Evolutionary conservation across 2,888 invertebrate species (phyloP).

Genomic region (Dendrolimus pini): DNA sequence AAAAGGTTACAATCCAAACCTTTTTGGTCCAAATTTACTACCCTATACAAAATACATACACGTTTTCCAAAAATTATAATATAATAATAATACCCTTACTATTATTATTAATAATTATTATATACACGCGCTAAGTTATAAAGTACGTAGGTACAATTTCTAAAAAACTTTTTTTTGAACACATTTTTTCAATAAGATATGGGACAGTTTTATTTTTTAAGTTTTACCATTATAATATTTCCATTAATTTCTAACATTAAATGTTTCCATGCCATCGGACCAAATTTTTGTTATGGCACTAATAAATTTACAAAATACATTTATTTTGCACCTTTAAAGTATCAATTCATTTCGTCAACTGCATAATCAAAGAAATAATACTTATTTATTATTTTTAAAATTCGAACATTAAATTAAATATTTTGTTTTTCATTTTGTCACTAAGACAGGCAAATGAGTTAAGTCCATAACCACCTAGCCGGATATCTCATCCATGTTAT

Average conservation of each 20-base stretch:
- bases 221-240: conserved; percentile 1
- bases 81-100: conserved; percentile 12
- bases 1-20: not conserved
- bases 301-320: conserved; percentile 25
- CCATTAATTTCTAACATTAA: conserved; percentile 20
- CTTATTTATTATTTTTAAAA: too few relatives aligned
- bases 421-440: too few relatives aligned
- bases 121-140: conserved; percentile 51
- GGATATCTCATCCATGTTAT: too few relatives aligned
- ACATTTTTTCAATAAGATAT: conserved; percentile 70
- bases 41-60: conserved; percentile 7
- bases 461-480: too few relatives aligned
- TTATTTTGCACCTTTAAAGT: conserved; percentile 6
- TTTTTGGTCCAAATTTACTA: not conserved
- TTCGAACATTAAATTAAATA: too few relatives aligned
- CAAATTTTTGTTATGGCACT: conserved; percentile 49
- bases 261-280: conserved; percentile 29
- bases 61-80: conserved; percentile 8
- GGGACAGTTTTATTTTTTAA: conserved; percentile 41
- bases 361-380: too few relatives aligned
- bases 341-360: not conserved
- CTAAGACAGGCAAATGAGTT: too few relatives aligned
- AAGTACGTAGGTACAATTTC: conserved; percentile 57
- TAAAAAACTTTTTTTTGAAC: conserved; percentile 63
- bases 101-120: conserved; percentile 26